A percentile compares a stretch with the other conserved stretches of the same genome.
Conservation (phyloP, 1,140 invertebrate genomes). For the Aphidius gifuensis region DNA sequence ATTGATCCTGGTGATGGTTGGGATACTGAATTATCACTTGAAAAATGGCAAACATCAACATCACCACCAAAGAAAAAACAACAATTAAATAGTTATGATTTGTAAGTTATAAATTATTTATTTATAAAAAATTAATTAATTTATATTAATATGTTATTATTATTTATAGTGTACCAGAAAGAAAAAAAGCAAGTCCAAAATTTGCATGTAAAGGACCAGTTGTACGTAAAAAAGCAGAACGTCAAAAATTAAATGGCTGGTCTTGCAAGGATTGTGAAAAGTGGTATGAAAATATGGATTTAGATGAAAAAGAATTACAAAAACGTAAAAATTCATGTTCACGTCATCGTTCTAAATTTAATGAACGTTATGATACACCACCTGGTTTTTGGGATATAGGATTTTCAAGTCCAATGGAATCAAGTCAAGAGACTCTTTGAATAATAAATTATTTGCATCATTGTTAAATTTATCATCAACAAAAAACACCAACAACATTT, state of each 20-base stretch:
- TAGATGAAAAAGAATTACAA: slow-evolving; percentile 43
- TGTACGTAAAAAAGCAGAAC: slow-evolving; percentile 45
- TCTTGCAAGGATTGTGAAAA: slow-evolving; percentile 38
- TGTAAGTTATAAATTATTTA: slow-evolving; percentile 22
- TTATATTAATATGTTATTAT: too few relatives aligned
- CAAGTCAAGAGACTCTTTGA: slow-evolving; percentile 11
- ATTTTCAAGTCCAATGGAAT: slow-evolving; percentile 35
- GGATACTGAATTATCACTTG: slow-evolving; percentile 23
- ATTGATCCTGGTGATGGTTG: slow-evolving; percentile 18
- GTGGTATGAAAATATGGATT: slow-evolving; percentile 48
- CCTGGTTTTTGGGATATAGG: slow-evolving; percentile 48
- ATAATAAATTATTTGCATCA: neutral
- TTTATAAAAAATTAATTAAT: too few relatives aligned
- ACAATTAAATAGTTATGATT: slow-evolving; percentile 30
- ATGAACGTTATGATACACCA: slow-evolving; percentile 43
- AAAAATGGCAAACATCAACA: slow-evolving; percentile 15
- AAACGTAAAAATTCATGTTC: slow-evolving; percentile 51
- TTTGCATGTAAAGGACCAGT: slow-evolving; percentile 38
- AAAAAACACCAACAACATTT: neutral
- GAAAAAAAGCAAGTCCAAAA: slow-evolving; percentile 26
- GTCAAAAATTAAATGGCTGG: slow-evolving; percentile 45
- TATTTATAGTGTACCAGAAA: slow-evolving; percentile 20
- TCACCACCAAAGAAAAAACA: slow-evolving; percentile 27
- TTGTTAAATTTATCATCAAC: neutral
- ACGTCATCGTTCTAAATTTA: slow-evolving; percentile 49